Conservation (phyloP, 2,113 vertebrate species). For the Danionella cerebrum region DNA sequence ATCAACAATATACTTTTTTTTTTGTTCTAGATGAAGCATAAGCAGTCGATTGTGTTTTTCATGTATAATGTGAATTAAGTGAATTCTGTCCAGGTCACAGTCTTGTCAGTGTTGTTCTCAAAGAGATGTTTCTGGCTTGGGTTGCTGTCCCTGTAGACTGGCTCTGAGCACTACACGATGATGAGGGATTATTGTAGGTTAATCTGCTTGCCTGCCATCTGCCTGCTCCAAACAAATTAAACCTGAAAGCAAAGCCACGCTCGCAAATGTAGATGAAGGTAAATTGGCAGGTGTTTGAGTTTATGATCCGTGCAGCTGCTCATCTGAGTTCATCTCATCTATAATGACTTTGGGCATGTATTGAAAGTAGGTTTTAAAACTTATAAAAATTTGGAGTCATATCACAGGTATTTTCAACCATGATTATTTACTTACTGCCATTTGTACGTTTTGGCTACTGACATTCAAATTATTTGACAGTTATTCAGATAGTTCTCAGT, state of each 20-base stretch:
- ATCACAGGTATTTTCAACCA: too few species aligned
- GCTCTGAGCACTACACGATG: slow-evolving; percentile 61
- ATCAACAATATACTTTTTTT: neutral
- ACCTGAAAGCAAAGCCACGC: slow-evolving; percentile 46
- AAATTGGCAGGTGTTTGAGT: slow-evolving; percentile 45
- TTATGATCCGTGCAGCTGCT: slow-evolving; percentile 6
- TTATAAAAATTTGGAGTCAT: too few species aligned
- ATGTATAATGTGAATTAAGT: neutral
- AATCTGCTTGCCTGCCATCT: slow-evolving; percentile 67
- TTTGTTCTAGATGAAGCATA: neutral
- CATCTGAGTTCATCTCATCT: too few species aligned
- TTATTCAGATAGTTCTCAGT: too few species aligned
- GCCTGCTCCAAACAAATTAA: slow-evolving; percentile 57
- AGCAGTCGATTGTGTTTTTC: neutral
- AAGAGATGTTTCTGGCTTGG: slow-evolving; percentile 23
- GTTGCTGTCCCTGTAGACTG: slow-evolving; percentile 47
- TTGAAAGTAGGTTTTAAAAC: too few species aligned
- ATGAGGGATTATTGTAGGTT: slow-evolving; percentile 65
- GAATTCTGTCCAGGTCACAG: neutral
- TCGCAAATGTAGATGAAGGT: slow-evolving; percentile 37
- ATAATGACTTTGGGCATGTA: too few species aligned
- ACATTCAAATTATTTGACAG: too few species aligned
- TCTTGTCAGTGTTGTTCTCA: neutral
- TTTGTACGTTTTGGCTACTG: too few species aligned
- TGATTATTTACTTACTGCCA: too few species aligned